Conservation (phyloP, 2,113 vertebrate genomes). For the Xerus inauris region DNA sequence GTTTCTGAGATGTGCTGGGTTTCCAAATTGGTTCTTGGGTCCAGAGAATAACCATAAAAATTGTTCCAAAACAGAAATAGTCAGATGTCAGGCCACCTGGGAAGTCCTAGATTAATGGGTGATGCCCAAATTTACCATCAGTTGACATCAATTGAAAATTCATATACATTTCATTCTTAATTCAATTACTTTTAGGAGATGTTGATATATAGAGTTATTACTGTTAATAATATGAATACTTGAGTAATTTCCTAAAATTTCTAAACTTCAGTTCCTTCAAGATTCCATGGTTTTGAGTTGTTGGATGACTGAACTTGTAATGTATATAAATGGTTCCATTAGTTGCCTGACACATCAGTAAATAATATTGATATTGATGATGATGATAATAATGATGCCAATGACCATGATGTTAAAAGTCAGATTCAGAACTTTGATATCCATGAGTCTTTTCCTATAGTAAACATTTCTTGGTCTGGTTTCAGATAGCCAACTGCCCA, state of each 20-base stretch:
- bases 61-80: slow-evolving; percentile 7
- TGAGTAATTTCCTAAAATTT: background rate
- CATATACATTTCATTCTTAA: background rate
- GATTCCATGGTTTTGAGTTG: background rate
- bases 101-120: background rate
- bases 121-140: background rate
- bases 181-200: background rate
- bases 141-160: background rate
- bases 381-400: background rate
- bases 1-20: slow-evolving; percentile 19
- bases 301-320: background rate
- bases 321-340: background rate
- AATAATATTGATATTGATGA: background rate
- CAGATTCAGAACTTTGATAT: background rate
- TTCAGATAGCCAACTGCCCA: background rate
- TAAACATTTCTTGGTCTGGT: background rate
- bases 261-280: background rate
- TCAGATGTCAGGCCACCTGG: background rate
- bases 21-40: background rate
- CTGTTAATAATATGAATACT: background rate
- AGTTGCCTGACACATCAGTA: background rate
- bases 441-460: background rate
- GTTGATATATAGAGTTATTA: background rate
- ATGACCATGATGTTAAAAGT: background rate
- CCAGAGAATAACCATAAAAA: background rate